Evolutionary conservation across 1,140 invertebrate species (phyloP), one percentile per base, ranked within the genome.

Genomic region (Saccostrea cuccullata): DNA sequence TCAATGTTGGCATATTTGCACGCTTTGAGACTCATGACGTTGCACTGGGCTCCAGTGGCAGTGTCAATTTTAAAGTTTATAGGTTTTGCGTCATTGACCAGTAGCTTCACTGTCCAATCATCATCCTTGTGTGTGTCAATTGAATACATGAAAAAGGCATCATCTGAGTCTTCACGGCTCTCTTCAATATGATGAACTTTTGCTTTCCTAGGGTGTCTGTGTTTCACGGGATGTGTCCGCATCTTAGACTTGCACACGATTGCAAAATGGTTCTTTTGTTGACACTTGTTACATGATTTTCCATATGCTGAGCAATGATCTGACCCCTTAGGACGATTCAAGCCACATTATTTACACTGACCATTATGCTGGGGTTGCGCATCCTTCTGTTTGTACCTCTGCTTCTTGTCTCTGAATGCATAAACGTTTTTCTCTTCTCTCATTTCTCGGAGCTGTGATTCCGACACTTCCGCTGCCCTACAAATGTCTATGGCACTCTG

Each of bases 401-500:
- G 64, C n/a, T 67, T 67, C 64, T 67, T 67, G 64, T 67, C 64
- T 36, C 36, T 82, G 26, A 82, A 2, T 17, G 47, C 77, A 40
- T 82, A 26, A 36, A 82, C 77, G 47, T 55, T 82, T 82, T 82
- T 36, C 77, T 82, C 77, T 0, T 82, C 23, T 82, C 30, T 2
- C 30, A 36, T 36, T 36, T 36, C 30, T 36, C 30, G 30, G 30
- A 36, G 30, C 30, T 36, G 77, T 12, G 77, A 36, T 30, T 36
- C 47, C 13, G 12, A 40, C 12, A 36, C 30, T 55, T 88, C 64
- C 15, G 82, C 82, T 13, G 60, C 60, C 15, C 70, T 58, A 26
- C 86, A 87, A 20, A 84, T 85, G 26, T 88, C 84, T 56, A 88
- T 82, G n/a, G 83, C 58, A 60, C 20, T 84, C 40, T 84, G 58